Percentiles rank a stretch among this genome's conserved stretches.
These are phyloP conservation scores for Drosophila trapezifrons DNA, from an alignment of 1,140 invertebrate genomes.

Conservation along the genomic window DNA sequence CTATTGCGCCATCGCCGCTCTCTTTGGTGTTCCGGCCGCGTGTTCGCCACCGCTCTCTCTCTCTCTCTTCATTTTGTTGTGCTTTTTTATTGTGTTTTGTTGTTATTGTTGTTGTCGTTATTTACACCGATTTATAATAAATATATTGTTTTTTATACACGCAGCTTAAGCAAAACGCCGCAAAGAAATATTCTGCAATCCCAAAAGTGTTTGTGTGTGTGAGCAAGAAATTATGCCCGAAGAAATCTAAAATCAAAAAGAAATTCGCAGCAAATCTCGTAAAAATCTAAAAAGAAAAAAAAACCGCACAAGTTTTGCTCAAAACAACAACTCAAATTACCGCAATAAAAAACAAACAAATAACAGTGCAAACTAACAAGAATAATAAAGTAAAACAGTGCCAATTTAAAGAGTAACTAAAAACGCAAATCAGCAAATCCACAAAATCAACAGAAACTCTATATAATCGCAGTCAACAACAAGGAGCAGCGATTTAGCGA, in stretches of 20 bases:
- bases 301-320: conserved; percentile 68
- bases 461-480: conserved; percentile 36
- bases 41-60: conserved; percentile 37
- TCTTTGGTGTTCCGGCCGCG: conserved; percentile 25
- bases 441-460: conserved; percentile 30
- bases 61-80: conserved; percentile 37
- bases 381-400: conserved; percentile 47
- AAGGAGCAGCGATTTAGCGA: conserved; percentile 29
- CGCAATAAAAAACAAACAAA: conserved; percentile 47
- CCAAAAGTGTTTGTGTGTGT: conserved; percentile 22
- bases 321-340: conserved; percentile 56
- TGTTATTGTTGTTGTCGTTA: conserved; percentile 37
- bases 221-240: conserved; percentile 64
- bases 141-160: conserved; percentile 55
- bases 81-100: conserved; percentile 56
- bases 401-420: conserved; percentile 43
- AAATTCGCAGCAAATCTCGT: conserved; percentile 6
- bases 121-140: conserved; percentile 16
- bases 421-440: conserved; percentile 30
- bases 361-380: conserved; percentile 55
- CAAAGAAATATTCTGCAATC: conserved; percentile 35
- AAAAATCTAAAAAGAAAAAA: conserved; percentile 32
- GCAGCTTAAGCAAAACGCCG: conserved; percentile 73
- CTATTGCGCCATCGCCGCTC: conserved; percentile 12
- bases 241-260: conserved; percentile 42